Conservation (phyloP, 2,888 invertebrate species). For the Apamea crenata region DNA sequence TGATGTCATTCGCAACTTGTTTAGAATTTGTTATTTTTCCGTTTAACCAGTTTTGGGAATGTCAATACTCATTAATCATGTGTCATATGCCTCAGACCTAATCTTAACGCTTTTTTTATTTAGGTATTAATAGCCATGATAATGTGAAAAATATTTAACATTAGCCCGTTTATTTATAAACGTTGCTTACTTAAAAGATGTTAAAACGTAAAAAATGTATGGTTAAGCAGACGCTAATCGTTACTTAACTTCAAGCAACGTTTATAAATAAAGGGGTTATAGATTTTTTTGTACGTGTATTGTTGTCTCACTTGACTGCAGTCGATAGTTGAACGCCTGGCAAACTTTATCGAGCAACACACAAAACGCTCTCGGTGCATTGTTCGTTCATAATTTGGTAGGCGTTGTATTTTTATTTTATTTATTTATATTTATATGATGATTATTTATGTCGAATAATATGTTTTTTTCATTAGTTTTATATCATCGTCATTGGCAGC, state of each 20-base stretch:
- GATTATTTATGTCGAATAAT: too few relatives aligned
- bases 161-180: neutral
- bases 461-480: neutral
- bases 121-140: neutral
- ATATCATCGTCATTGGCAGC: neutral
- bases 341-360: constrained; percentile 39
- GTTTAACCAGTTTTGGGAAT: constrained; percentile 58
- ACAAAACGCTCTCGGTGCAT: constrained; percentile 1
- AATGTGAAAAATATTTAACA: neutral
- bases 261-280: too few relatives aligned
- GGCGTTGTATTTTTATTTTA: constrained; percentile 40
- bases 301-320: neutral
- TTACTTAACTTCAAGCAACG: neutral
- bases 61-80: constrained; percentile 48
- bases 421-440: too few relatives aligned
- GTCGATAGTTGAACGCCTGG: constrained; percentile 42
- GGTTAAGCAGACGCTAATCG: neutral
- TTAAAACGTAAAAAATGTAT: neutral
- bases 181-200: neutral
- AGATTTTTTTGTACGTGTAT: neutral
- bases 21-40: constrained; percentile 42
- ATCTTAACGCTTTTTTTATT: constrained; percentile 1
- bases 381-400: constrained; percentile 12
- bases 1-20: constrained; percentile 59
- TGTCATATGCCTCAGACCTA: neutral